Evolutionary conservation across 2,888 invertebrate species (phyloP), one percentile per base, ranked within the genome.

Genomic region (Zaprionus bogoriensis): DNA sequence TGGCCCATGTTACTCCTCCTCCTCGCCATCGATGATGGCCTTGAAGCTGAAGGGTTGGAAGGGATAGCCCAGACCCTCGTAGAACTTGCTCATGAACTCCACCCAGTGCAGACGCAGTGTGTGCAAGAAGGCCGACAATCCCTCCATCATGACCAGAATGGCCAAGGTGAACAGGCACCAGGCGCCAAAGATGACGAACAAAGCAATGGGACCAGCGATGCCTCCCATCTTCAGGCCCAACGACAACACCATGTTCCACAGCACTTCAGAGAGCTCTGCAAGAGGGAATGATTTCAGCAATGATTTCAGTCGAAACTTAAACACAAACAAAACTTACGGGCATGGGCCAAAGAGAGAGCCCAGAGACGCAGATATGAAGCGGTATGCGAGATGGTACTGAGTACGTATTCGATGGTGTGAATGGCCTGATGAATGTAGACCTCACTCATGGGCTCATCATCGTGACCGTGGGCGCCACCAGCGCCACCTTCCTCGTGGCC

Each of bases 91-190:
- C 93, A 98, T 98, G 92, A 99, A 99, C 91, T 97, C 97, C 87
- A 97, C 97, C 98, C 98, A 98, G 92, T 98, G 98, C 87, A 98
- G 93, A 94, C 99, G 97, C 81, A 99, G 94, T 0, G 99, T 99
- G 91, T 99, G 99, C 77, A 99, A 93, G 93, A 99, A 99, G 42
- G 99, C 99, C 22, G 98, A 99, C 25, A 99, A 92, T 1, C 99
- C 99, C 92, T 99, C 99, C 99, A 99, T 99, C 89, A 99, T 93
- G 71, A 99, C 96, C 64, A 99, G 93, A 90, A 99, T 98, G 85
- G 96, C 96, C 57, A 99, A 92, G 0, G 99, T 99, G 77, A 99
- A 94, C 50, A 94, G 92, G 57, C 96, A 95, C 97, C 99, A 99
- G 88, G 95, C 94, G 63, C 94, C 95, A 92, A 99, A 99, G 44